phyloP scores from a whole-genome alignment of 2,888 invertebrate genomes.

The Drosophila borealis region DNA sequence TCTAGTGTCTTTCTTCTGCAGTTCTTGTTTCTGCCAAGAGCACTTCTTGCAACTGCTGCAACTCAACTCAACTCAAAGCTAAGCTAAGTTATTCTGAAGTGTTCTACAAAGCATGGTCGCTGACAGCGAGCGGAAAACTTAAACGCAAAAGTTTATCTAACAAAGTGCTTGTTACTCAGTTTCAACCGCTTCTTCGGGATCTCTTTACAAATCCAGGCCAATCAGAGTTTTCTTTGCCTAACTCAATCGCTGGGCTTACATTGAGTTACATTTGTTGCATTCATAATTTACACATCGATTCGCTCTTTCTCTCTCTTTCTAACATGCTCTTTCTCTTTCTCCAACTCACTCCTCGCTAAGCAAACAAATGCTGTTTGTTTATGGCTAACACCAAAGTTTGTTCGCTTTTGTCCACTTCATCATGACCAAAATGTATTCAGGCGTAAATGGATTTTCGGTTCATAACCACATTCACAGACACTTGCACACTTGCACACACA shows the following conservation, averaged over 20 bases:
- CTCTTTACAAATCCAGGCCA: conserved; percentile 24
- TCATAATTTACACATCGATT: conserved; percentile 59
- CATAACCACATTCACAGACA: conserved; percentile 52
- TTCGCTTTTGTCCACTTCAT: conserved; percentile 54
- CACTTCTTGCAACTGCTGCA: background rate
- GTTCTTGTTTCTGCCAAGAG: background rate
- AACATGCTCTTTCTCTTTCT: background rate
- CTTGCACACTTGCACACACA: conserved; percentile 5
- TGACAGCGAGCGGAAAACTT: conserved; percentile 43
- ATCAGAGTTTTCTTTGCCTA: conserved; percentile 50
- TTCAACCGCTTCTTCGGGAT: background rate
- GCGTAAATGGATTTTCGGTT: conserved; percentile 73
- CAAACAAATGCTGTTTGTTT: conserved; percentile 41
- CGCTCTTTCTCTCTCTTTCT: background rate
- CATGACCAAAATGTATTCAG: conserved; percentile 57
- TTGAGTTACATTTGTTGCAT: conserved; percentile 61
- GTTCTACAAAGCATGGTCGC: conserved; percentile 29
- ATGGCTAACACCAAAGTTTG: conserved; percentile 44
- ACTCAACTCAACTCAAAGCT: conserved; percentile 13
- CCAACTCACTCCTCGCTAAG: background rate
- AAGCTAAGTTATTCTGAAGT: conserved; percentile 26
- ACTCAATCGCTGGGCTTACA: conserved; percentile 47
- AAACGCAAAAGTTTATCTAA: conserved; percentile 65
- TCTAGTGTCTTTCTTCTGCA: background rate
- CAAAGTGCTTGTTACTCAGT: conserved; percentile 62